A percentile compares a stretch with the other conserved stretches of the same genome.
These are phyloP conservation scores for Hesperia comma DNA, from an alignment of 2,888 invertebrate species.

Conservation along the genomic window DNA sequence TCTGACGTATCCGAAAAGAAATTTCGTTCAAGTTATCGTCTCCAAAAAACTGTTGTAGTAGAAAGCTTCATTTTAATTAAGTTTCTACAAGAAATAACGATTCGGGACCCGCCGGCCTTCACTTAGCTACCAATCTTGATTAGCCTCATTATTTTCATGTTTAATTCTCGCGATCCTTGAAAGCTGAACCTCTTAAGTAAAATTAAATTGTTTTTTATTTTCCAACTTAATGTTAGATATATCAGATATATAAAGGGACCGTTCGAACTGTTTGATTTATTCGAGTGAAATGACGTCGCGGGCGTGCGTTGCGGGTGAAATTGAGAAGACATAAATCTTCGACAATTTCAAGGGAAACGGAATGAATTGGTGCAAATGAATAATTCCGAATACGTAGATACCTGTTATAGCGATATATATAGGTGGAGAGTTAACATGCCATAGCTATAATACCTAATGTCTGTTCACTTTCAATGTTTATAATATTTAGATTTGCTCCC, in stretches of 20 bases:
- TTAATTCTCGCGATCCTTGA: conserved; percentile 28
- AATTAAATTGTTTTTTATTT: conserved; percentile 28
- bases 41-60: conserved; percentile 62
- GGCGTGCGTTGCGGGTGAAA: conserved; percentile 68
- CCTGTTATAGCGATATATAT: conserved; percentile 6
- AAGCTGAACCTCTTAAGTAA: conserved; percentile 25
- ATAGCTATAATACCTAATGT: background rate
- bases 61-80: conserved; percentile 80
- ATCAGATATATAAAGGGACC: conserved; percentile 21
- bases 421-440: background rate
- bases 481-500: background rate
- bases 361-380: conserved; percentile 64
- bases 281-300: conserved; percentile 53
- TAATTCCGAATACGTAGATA: conserved; percentile 59
- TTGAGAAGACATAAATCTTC: conserved; percentile 70
- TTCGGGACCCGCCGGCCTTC: conserved; percentile 63
- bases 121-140: conserved; percentile 78
- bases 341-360: conserved; percentile 59
- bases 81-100: conserved; percentile 70
- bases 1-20: conserved; percentile 44
- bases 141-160: conserved; percentile 66
- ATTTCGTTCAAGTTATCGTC: conserved; percentile 60
- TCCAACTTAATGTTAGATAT: conserved; percentile 11
- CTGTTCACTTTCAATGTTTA: background rate
- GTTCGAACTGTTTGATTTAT: conserved; percentile 59